Conservation (phyloP, 2,888 invertebrate species). For the Junonia oenone region DNA sequence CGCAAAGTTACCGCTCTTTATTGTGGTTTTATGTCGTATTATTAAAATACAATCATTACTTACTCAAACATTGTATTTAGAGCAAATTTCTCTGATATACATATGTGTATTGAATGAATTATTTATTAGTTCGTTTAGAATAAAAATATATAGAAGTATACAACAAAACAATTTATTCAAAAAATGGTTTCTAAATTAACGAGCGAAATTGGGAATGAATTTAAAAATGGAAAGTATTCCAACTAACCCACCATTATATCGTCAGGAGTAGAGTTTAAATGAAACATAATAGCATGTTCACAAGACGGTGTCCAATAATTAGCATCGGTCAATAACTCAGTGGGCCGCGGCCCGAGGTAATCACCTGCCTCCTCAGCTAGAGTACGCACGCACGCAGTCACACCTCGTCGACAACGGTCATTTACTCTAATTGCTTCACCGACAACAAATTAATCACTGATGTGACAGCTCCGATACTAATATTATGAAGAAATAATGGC, state of each 20-base stretch:
- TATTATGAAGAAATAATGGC: constrained; percentile 53
- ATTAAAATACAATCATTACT: background rate
- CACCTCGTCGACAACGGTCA: constrained; percentile 54
- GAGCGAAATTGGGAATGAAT: background rate
- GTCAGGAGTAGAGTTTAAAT: constrained; percentile 31
- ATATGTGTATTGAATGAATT: background rate
- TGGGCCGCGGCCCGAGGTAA: constrained; percentile 43
- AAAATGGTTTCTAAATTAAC: background rate
- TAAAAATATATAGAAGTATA: background rate
- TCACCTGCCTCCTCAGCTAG: constrained; percentile 42
- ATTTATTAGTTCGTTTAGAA: background rate
- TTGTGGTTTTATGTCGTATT: background rate
- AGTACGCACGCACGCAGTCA: constrained; percentile 43
- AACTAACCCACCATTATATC: constrained; percentile 15
- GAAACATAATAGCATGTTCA: constrained; percentile 42
- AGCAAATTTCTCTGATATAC: background rate
- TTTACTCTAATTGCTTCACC: constrained; percentile 62
- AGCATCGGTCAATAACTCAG: constrained; percentile 60
- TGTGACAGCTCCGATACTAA: constrained; percentile 58
- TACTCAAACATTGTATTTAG: background rate
- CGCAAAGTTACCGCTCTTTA: constrained; percentile 10
- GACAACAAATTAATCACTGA: constrained; percentile 69
- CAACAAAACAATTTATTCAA: background rate
- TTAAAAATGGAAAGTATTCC: constrained; percentile 12
- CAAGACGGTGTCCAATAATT: constrained; percentile 60